Evolutionary conservation across 2,113 vertebrate species (phyloP).

Genomic region (Sula dactylatra): DNA sequence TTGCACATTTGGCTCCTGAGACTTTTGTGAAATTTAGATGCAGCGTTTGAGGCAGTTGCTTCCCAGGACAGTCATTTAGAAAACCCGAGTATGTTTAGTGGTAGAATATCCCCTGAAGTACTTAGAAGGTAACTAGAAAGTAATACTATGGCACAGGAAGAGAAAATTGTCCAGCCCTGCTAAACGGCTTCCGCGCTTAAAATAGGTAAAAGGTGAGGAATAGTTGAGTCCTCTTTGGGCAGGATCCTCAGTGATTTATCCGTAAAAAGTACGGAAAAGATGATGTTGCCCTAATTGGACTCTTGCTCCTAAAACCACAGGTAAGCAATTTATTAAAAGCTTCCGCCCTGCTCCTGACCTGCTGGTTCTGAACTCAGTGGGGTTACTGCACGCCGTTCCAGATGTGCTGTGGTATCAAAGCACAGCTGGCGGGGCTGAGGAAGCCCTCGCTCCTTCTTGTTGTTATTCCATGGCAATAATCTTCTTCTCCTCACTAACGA

Average conservation of each 20-base stretch:
- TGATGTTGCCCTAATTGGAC: conserved; percentile 38
- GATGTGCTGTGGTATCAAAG: conserved; percentile 54
- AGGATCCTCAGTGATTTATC: not conserved
- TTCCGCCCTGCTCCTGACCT: conserved; percentile 45
- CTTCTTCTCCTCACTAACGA: not conserved
- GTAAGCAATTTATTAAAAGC: conserved; percentile 59
- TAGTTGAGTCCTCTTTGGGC: not conserved
- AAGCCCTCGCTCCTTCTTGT: not conserved
- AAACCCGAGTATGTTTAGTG: conserved; percentile 40
- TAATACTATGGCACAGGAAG: conserved; percentile 53
- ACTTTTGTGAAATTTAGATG: conserved; percentile 55
- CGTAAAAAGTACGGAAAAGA: not conserved
- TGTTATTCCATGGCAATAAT: conserved; percentile 3
- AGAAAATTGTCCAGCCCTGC: conserved; percentile 8
- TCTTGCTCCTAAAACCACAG: conserved; percentile 39
- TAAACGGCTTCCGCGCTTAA: conserved; percentile 32
- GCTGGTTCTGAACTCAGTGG: conserved; percentile 55
- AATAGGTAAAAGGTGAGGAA: conserved; percentile 48
- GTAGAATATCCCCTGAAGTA: conserved; percentile 28
- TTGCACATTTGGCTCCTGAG: conserved; percentile 53
- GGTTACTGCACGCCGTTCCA: conserved; percentile 22
- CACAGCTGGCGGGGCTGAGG: conserved; percentile 25
- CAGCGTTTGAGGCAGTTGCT: conserved; percentile 54
- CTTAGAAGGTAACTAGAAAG: conserved; percentile 61
- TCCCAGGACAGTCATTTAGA: conserved; percentile 58